Evolutionary conservation across 2,113 vertebrate genomes (phyloP).

Genomic region (Poicephalus gulielmi): DNA sequence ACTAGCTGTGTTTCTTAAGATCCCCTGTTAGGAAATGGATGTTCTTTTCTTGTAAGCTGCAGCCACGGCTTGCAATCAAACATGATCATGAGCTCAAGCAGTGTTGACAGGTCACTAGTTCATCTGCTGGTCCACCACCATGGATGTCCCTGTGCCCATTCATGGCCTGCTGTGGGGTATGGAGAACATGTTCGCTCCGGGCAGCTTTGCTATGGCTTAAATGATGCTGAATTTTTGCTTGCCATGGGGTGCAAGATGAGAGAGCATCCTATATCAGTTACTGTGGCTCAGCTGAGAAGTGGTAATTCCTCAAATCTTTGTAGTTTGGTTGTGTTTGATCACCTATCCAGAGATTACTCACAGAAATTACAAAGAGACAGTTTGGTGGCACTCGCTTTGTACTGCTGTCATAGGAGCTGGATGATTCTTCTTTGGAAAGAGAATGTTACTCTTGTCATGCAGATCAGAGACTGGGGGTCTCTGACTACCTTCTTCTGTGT

Average conservation of each 20-base stretch:
- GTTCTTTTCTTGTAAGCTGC: not conserved
- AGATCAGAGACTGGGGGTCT: not conserved
- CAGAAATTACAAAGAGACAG: not conserved
- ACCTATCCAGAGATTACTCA: not conserved
- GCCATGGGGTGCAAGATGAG: not conserved
- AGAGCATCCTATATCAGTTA: not conserved
- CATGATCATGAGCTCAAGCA: not conserved
- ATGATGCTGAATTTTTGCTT: not conserved
- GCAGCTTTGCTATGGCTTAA: not conserved
- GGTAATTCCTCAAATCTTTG: not conserved
- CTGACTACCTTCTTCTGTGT: not conserved
- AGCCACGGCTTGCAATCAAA: not conserved
- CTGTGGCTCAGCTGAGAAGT: not conserved
- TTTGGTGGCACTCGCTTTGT: not conserved
- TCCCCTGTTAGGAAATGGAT: not conserved
- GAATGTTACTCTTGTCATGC: not conserved
- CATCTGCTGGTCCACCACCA: not conserved
- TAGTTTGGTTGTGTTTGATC: not conserved
- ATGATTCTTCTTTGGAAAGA: not conserved
- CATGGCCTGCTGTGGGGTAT: not conserved
- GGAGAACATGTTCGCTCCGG: accelerated
- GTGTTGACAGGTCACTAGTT: not conserved
- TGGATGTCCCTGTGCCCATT: not conserved
- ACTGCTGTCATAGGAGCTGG: not conserved
- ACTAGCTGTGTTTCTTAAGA: not conserved